Evolutionary conservation across 2,888 invertebrate species (phyloP).

Genomic region (Ichneumon xanthorius): DNA sequence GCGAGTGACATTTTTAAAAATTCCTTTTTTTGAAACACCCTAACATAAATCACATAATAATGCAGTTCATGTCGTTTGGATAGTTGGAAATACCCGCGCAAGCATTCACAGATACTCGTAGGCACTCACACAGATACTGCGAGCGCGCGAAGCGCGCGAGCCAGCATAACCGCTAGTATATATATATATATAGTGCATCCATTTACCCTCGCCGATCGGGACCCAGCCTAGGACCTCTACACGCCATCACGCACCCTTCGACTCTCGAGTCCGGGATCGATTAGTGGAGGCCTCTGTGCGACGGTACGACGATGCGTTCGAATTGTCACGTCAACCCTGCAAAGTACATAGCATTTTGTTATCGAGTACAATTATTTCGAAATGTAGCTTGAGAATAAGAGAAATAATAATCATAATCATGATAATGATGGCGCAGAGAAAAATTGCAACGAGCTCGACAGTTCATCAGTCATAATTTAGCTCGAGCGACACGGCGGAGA

Average conservation of each 20-base stretch:
- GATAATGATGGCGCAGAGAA: background rate
- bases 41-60: no score
- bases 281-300: background rate
- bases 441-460: slow-evolving; percentile 14
- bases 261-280: background rate
- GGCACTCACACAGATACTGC: no score
- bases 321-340: background rate
- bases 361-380: background rate
- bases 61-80: no score
- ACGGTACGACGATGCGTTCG: background rate
- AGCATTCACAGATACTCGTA: no score
- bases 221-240: slow-evolving; percentile 17
- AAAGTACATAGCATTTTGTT: background rate
- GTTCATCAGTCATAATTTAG: slow-evolving; percentile 58
- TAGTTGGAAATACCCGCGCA: no score
- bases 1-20: background rate
- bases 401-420: background rate
- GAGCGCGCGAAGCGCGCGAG: no score
- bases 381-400: background rate
- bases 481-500: slow-evolving; percentile 30
- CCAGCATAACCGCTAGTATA: no score
- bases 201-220: slow-evolving; percentile 7
- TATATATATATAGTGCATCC: background rate
- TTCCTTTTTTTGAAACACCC: no score
- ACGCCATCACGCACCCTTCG: background rate